Percentiles rank a stretch among this genome's conserved stretches.
phyloP scores from a whole-genome alignment of 2,113 vertebrate species.

The Dipodomys ordii region DNA sequence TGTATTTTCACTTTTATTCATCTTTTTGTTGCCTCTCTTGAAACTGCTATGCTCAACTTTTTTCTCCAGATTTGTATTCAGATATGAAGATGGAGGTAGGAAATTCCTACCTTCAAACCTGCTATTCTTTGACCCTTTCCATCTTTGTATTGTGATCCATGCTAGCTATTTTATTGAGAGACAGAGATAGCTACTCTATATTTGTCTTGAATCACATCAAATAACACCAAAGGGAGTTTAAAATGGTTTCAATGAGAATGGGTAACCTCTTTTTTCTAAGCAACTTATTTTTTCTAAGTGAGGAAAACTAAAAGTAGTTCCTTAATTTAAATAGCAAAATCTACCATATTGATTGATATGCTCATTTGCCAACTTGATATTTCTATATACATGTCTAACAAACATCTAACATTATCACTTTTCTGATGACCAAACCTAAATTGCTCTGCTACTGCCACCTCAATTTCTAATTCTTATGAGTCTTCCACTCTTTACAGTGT shows the following conservation, averaged over 20 bases:
- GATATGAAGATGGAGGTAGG: background rate
- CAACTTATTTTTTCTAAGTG: background rate
- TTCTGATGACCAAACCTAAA: background rate
- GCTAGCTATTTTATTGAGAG: background rate
- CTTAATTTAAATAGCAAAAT: background rate
- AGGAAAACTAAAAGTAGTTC: background rate
- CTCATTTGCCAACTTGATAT: background rate
- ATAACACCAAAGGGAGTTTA: background rate
- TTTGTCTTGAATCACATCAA: background rate
- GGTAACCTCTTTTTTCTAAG: background rate
- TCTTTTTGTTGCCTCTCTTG: background rate
- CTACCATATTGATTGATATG: background rate
- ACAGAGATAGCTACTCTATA: background rate
- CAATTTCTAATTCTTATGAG: background rate
- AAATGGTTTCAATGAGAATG: background rate
- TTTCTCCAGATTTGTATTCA: background rate
- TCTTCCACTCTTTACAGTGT: background rate
- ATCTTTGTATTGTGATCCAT: background rate
- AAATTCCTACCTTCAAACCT: background rate
- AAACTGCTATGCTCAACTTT: background rate
- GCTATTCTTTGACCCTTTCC: background rate
- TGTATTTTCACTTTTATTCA: background rate
- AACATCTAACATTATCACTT: background rate
- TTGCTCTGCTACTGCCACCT: background rate
- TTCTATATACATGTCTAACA: background rate